Evolutionary conservation across 53 echinoderm and acorn worm genomes (phyloP).

Genomic region (Stichopus horrens): DNA sequence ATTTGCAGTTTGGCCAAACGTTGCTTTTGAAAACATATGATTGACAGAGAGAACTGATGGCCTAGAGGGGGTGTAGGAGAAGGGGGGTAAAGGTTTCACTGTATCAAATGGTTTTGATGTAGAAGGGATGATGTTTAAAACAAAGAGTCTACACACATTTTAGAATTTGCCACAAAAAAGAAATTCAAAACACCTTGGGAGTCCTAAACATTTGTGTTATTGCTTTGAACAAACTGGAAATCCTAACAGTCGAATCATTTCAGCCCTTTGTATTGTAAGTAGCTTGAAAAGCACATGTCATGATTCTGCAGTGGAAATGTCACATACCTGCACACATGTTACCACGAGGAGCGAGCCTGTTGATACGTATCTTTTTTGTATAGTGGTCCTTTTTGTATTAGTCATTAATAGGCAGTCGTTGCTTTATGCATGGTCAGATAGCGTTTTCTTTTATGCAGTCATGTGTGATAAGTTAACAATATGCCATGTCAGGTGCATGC

Average conservation of each 20-base stretch:
- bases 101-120: no score
- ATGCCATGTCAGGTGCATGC: background rate
- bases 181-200: no score
- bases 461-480: background rate
- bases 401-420: background rate
- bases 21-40: no score
- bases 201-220: background rate
- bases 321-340: background rate
- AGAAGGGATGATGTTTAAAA: no score
- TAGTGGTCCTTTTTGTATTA: no score
- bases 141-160: no score
- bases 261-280: background rate
- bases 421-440: constrained; percentile 3
- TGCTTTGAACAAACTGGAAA: background rate
- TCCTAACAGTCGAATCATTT: background rate
- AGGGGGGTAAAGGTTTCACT: no score
- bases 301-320: background rate
- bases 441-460: background rate
- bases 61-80: no score
- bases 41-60: no score
- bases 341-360: background rate
- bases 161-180: no score
- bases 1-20: no score
- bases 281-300: background rate
- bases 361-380: background rate